Evolutionary conservation across 2,888 invertebrate genomes (phyloP), one percentile per base, ranked within the genome.

Genomic region (Tenthredo distinguenda): DNA sequence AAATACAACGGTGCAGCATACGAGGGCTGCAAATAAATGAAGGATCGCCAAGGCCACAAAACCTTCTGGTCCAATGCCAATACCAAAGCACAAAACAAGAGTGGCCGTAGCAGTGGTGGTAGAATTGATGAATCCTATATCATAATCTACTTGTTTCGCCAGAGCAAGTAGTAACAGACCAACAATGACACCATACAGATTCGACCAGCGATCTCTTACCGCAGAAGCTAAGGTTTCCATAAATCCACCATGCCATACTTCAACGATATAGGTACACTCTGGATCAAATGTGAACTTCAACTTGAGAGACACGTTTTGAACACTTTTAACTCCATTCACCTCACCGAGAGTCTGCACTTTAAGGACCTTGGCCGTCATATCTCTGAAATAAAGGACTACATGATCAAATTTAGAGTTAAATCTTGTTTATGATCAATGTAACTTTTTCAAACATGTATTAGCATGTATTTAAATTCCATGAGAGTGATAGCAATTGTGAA

Each of bases 241-340:
- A 88, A 87, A 10, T 93, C 94, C 85, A 91, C 89, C 71, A 92
- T 92, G 89, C 94, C 95, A 92, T n/a, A 93, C 86, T 37, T 88
- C 88, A 79, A 93, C 88, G 77, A 94, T 94, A 90, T 96, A 97
- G n/a, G 95, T 95, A 91, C 97, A 97, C 65, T 94, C 94, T 6
- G 97, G 96, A 91, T 97, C 97, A 88, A 97, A 93, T 82, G 95
- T 94, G 26, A 97, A 90, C 81, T 95, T 95, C 4, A 97, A 92
- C 88, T 93, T 94, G 0, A 95, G 95, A 0, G 94, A 93, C 86
- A 94, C 90, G 10, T 94, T 92, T 0, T 93, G 90, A 68, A 91
- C 91, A 86, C 93, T 91, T 43, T 94, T 94, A 37, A 90, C 88
- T 2, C 65, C 21, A 31, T 50, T 31, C 31, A 18, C 58, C 95